A percentile compares a stretch with the other conserved stretches of the same genome.
Evolutionary conservation across 2,797 vertebrate genomes (phyloP).

Genomic region (Adrianichthys oophorus): DNA sequence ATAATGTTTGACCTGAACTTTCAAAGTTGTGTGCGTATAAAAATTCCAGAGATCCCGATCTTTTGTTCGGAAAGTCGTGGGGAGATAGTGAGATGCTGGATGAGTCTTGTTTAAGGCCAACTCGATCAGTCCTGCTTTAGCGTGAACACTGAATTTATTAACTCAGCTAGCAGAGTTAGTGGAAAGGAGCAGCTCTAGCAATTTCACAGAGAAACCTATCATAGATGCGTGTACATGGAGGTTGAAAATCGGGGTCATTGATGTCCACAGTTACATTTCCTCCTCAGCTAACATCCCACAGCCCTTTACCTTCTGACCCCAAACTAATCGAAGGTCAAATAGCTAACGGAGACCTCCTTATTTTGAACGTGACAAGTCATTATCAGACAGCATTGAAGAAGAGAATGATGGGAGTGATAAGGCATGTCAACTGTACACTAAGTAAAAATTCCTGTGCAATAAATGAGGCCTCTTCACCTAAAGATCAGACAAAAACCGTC

Average conservation of each 20-base stretch:
- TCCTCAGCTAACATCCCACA: constrained; percentile 49
- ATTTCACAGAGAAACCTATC: constrained; percentile 36
- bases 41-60: constrained; percentile 70
- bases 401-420: constrained; percentile 48
- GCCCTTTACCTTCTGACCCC: constrained; percentile 75
- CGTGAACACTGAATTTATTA: constrained; percentile 57
- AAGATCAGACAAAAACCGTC: constrained; percentile 27
- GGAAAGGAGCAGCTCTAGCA: constrained; percentile 42
- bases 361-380: constrained; percentile 66
- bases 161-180: constrained; percentile 43
- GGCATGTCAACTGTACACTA: constrained; percentile 69
- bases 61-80: constrained; percentile 48
- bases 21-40: constrained; percentile 66
- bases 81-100: neutral
- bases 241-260: constrained; percentile 35
- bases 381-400: constrained; percentile 36
- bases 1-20: constrained; percentile 65
- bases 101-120: constrained; percentile 74
- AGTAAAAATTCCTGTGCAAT: constrained; percentile 71
- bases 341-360: constrained; percentile 57
- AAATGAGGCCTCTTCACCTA: constrained; percentile 61
- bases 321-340: constrained; percentile 61
- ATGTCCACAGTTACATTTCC: constrained; percentile 32
- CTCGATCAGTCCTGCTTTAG: constrained; percentile 61
- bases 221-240: constrained; percentile 49